These are phyloP conservation scores for Peromyscus eremicus DNA, from an alignment of 2,797 vertebrate species.

Conservation along the genomic window DNA sequence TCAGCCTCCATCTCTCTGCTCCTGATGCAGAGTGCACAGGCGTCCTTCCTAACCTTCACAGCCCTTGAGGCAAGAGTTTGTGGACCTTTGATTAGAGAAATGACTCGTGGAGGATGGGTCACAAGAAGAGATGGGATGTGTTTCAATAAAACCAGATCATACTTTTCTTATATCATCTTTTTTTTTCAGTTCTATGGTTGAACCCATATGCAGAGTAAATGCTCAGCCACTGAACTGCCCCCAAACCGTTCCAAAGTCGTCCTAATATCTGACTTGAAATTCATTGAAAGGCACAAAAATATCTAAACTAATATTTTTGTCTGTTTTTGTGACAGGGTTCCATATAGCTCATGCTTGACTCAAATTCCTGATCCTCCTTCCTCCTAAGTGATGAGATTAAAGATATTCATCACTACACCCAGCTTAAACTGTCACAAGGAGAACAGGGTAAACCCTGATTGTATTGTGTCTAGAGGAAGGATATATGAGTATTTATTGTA, in stretches of 20 bases:
- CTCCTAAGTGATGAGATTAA: not conserved
- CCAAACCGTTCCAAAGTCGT: not conserved
- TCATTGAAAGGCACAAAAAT: slow-evolving; percentile 7
- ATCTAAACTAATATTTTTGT: not conserved
- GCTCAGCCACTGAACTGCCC: not conserved
- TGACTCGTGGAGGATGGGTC: not conserved
- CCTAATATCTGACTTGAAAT: slow-evolving; percentile 17
- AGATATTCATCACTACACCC: not conserved
- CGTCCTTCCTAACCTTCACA: not conserved
- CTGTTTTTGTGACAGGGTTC: not conserved
- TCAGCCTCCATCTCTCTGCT: not conserved
- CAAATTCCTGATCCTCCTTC: not conserved
- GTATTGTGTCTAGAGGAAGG: not conserved
- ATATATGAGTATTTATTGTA: not conserved
- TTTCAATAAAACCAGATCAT: not conserved
- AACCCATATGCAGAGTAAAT: not conserved
- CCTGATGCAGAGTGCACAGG: not conserved
- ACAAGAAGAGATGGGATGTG: not conserved
- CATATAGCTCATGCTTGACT: not conserved
- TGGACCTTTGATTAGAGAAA: not conserved
- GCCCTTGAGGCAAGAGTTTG: slow-evolving; percentile 1
- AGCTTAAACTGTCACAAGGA: not conserved
- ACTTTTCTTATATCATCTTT: not conserved
- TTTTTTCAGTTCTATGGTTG: not conserved
- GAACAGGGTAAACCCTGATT: not conserved